These are phyloP conservation scores for Vulpes vulpes DNA, from an alignment of 2,113 vertebrate species.

Conservation along the genomic window DNA sequence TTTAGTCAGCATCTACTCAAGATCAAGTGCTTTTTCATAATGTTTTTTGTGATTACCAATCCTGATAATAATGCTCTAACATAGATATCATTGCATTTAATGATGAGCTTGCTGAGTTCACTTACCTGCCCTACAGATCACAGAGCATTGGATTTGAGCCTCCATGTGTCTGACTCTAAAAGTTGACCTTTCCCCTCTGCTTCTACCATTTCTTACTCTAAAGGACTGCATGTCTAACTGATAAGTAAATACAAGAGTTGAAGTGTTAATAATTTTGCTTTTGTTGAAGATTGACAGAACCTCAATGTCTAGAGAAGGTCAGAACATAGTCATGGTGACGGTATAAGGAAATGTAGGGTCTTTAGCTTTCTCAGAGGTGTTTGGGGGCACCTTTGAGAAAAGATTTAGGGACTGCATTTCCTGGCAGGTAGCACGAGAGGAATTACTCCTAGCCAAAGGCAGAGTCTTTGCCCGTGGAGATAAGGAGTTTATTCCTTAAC, in stretches of 20 bases:
- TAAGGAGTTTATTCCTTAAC: conserved; percentile 1
- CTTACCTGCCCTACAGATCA: background rate
- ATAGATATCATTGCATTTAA: background rate
- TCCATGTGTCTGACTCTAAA: background rate
- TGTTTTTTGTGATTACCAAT: background rate
- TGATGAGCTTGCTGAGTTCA: background rate
- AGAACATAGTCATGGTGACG: background rate
- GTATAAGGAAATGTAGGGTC: background rate
- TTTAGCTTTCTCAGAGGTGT: background rate
- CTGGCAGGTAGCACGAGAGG: background rate
- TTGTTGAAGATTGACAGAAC: background rate
- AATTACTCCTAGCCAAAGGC: conserved; percentile 37
- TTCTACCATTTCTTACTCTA: background rate
- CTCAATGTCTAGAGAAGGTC: background rate
- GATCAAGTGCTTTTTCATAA: background rate
- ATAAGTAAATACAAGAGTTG: background rate
- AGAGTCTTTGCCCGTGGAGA: conserved; percentile 58
- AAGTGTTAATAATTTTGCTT: background rate
- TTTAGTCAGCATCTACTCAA: background rate
- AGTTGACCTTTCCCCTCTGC: fast-evolving
- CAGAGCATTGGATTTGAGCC: background rate
- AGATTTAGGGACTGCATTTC: background rate
- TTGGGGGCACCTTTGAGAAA: conserved; percentile 29
- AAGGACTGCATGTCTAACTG: background rate
- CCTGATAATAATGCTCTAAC: background rate